Evolutionary conservation across 2,888 invertebrate species (phyloP), one percentile per base, ranked within the genome.

Genomic region (Nymphalis urticae): DNA sequence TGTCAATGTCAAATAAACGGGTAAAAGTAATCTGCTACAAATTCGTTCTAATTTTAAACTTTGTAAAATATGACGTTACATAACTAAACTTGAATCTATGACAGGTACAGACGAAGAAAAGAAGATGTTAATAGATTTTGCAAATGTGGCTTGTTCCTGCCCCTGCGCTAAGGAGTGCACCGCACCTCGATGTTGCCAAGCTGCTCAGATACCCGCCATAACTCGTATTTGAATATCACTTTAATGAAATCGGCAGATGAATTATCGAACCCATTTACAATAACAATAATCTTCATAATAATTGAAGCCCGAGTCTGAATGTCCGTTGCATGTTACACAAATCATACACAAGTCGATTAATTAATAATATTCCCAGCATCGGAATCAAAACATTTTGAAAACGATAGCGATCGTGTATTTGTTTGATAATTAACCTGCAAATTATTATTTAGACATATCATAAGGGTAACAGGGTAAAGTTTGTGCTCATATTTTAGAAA

Each of bases 101-200:
- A 59, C 80, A 92, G 92, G 87, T 74, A 82, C 87, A 66, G 88
- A 86, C 10, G 91, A 91, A 73, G 92, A 92, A 67, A 86, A 87
- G 69, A 90, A 89, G 72, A 81, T 82, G 19, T 73, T 87, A 64
- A 80, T 91, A 66, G 89, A 92, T 50, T 89, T 88, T 62, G 86
- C 86, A 1, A 89, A 89, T 72, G 81, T 82, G 9, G 90, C 88
- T 1, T 88, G 87, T 70, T 83, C 85, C 4, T 85, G 82, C 50
- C 90, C 90, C 0, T 93, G 91, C 62, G 94, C 89, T 36, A 93
- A 93, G 73, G 91, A 91, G 75, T 91, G 94, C 79, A 82, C 76
- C 1, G 90, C 90, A 7, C 91, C 91, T 0, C 81, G 88, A 9
- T 92, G 92, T 71, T 92, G 92, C 70, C 80, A 83, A 32, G 79